Evolutionary conservation across 1,140 invertebrate species (phyloP), one percentile per base, ranked within the genome.

Genomic region (Drosophila ananassae): DNA sequence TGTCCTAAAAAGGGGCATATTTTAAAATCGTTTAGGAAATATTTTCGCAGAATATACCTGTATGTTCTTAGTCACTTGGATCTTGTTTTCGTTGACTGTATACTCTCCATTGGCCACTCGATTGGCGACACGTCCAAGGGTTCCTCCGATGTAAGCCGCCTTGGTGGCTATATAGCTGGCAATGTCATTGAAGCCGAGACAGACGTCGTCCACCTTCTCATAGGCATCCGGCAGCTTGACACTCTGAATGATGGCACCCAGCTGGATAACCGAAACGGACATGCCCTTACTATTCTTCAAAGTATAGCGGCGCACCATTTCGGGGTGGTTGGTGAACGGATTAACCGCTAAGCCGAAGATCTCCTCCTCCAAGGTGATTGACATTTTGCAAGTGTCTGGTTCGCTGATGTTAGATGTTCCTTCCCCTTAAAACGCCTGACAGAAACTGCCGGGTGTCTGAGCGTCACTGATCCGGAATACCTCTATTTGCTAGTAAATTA

Each of bases 101-200:
- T 98, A 97, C 76, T 92, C 92, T 2, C 94, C 96, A 48, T 94
- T 93, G 0, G 93, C 94, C 71, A 98, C 97, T 39, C 98, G 93
- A 92, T 98, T 98, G 0, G 96, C 96, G 46, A 97, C 96, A 73
- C 98, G 93, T 3, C 98, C 98, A 32, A 99, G 93, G 0, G 97
- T 96, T 0, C 96, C 95, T 5, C 98, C 98, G 84, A 99, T 96
- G 85, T 98, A 98, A 0, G 95, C 95, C 60, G 94, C 94, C 92
- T 78, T 73, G 10, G 61, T 52, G 24, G 51, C 60, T 8, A 77
- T 30, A 37, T 90, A 90, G n/a, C 87, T 79, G 81, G 94, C 92
- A 9, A 97, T 92, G 83, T 95, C 93, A 83, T 97, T 95, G 90
- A 96, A 97, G 13, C 97, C 97, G 9, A 97, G 92, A 0, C 95